Conservation (phyloP, 1,140 invertebrate species). For the Scylla paramamosain region DNA sequence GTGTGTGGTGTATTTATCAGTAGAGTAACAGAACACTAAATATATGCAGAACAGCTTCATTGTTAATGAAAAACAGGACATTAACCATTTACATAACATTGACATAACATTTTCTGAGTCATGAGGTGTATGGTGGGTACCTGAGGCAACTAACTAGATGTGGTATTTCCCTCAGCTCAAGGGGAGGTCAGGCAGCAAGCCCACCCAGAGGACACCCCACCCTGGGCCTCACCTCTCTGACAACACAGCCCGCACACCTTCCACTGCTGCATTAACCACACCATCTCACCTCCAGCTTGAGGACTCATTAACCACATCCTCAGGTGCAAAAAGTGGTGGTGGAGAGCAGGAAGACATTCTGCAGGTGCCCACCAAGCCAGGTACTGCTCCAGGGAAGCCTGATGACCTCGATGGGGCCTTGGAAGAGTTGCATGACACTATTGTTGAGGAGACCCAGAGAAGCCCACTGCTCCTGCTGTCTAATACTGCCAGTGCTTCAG, state of each 20-base stretch:
- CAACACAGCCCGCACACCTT: not conserved
- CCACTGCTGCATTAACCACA: constrained; percentile 13
- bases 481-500: constrained; percentile 28
- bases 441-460: not conserved
- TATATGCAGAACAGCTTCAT: not conserved
- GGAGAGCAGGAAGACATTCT: constrained; percentile 61
- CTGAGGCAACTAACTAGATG: not conserved
- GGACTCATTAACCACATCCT: constrained; percentile 32
- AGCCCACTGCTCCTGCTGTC: not conserved
- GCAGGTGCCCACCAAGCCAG: constrained; percentile 69
- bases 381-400: constrained; percentile 25
- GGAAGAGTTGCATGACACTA: constrained; percentile 10
- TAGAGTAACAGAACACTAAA: not conserved
- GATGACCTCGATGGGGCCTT: not conserved
- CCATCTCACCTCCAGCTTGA: constrained; percentile 14
- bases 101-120: not conserved
- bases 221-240: constrained; percentile 34
- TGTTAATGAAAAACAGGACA: too few species aligned
- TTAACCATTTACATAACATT: not conserved
- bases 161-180: constrained; percentile 34
- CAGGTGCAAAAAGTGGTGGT: constrained; percentile 35
- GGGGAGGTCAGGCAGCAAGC: constrained; percentile 41
- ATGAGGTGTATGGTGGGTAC: not conserved
- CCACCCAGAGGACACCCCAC: not conserved
- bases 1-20: not conserved